Evolutionary conservation across 1,140 invertebrate species (phyloP).

Genomic region (Lucilia sericata): DNA sequence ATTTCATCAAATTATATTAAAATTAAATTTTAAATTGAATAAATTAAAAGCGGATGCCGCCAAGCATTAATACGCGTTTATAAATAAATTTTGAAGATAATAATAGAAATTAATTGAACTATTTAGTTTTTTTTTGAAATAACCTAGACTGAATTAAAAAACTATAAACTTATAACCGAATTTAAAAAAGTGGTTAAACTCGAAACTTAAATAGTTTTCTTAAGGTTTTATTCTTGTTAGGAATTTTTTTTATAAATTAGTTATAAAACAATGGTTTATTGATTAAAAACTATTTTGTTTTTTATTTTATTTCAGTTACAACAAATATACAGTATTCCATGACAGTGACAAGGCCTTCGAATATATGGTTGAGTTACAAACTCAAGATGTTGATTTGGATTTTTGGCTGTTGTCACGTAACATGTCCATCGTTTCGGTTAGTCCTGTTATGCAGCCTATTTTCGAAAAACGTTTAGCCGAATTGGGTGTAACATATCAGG

Average conservation of each 20-base stretch:
- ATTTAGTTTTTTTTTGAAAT: no score
- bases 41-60: neutral
- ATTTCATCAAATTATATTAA: no score
- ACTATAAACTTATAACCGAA: no score
- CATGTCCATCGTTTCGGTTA: constrained; percentile 47
- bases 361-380: constrained; percentile 49
- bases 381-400: constrained; percentile 45
- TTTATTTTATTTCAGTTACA: constrained; percentile 48
- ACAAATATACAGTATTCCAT: constrained; percentile 50
- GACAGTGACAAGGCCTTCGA: constrained; percentile 44
- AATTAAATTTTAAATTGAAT: neutral
- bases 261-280: no score
- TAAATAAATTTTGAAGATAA: no score
- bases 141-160: no score
- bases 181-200: no score
- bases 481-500: constrained; percentile 44
- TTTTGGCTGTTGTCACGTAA: constrained; percentile 50
- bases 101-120: no score
- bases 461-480: constrained; percentile 45
- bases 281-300: neutral
- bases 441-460: constrained; percentile 40
- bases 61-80: no score
- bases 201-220: no score
- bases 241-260: no score
- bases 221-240: no score